Evolutionary conservation across 2,113 vertebrate species (phyloP).

Genomic region (Artemisiospiza belli): DNA sequence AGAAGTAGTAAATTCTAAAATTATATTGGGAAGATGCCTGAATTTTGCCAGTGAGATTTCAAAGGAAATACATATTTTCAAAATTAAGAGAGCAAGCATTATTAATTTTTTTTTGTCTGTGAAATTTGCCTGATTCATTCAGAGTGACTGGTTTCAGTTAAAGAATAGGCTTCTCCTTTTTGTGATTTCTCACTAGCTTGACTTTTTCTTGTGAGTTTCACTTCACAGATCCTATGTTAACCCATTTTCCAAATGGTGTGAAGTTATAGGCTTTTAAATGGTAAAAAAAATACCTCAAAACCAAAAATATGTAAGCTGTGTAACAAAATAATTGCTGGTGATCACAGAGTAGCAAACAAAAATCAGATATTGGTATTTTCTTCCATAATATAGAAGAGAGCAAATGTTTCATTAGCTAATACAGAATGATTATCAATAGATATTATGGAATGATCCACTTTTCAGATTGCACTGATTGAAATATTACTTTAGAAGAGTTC

Average conservation of each 20-base stretch:
- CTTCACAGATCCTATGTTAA: background rate
- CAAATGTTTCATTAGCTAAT: background rate
- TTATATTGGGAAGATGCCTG: background rate
- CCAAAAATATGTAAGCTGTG: background rate
- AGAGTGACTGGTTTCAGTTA: conserved; percentile 13
- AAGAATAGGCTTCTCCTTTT: conserved; percentile 33
- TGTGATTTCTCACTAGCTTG: conserved; percentile 2
- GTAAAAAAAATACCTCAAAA: background rate
- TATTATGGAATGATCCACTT: background rate
- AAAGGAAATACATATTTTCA: background rate
- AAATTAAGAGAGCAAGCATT: background rate
- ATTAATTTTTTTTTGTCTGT: background rate
- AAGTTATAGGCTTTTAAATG: background rate
- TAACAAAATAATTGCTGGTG: background rate
- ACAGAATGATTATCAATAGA: background rate
- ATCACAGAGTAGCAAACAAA: background rate
- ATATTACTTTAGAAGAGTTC: background rate
- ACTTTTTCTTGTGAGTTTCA: background rate
- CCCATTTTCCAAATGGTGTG: background rate
- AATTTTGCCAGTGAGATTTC: background rate
- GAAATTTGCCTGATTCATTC: background rate
- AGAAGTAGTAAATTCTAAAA: background rate
- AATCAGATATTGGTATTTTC: background rate
- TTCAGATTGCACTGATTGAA: background rate
- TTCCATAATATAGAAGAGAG: background rate